Base-by-base conservation (phyloP, 2,797 vertebrate genomes). In the Arnoldichthys spilopterus region DNA sequence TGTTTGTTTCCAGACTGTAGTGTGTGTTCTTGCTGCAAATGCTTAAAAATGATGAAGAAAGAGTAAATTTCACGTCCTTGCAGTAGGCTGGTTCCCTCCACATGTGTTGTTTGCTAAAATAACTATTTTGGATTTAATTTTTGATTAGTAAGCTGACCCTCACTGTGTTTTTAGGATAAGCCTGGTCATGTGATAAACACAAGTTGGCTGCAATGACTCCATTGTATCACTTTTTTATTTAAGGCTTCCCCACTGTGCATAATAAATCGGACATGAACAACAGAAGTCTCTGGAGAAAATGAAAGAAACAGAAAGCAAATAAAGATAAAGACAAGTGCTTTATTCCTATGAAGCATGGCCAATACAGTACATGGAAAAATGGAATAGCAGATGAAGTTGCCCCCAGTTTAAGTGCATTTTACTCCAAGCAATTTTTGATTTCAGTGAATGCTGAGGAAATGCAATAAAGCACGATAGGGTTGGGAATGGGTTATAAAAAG, bases 321-420 rank as follows among this genome's bases (percentile, higher is more conserved):
- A 49, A 67, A 28, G 70, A 26, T 47, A 79, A 73, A 76, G 64
- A 81, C 71, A 66, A 85, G 74, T 53, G 67, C 73, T 80, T 77
- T 82, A 59, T 62, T 47, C 67, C 61, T 70, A 62, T 67, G 43
- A 72, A 74, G n/a, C 74, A 20, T 45, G 81, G 83, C 86, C 90
- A 87, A 87, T 87, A 90, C 87, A 82, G 86, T 83, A 63, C 89
- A 75, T 59, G 80, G 81, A 64, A 86, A 76, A 79, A 87, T 86
- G 85, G 86, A 85, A 89, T 85, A 86, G 81, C 78, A 85, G 78
- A 90, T 87, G 85, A 86, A 53, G 12, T 30, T 73, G 47, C 81
- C 83, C 77, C 58, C 64, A 75, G 58, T 87, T 87, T 86, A 83
- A 90, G 90, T 90, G 88, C 86, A 85, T 90, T 89, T 89, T 81